Evolutionary conservation across 1,140 invertebrate genomes (phyloP).

Genomic region (Calephelis virginiensis): DNA sequence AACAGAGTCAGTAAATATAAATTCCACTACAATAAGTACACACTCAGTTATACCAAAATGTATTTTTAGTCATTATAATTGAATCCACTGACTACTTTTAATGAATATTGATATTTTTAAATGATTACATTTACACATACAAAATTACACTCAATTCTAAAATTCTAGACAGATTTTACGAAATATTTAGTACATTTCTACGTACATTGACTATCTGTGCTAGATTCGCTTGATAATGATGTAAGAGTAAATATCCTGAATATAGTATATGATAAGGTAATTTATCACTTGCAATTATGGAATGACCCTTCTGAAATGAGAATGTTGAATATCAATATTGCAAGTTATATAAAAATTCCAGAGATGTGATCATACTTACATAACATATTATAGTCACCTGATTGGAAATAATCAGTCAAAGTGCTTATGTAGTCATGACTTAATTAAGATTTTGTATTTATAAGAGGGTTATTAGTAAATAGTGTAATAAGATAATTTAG

Average conservation of each 20-base stretch:
- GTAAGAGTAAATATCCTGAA: constrained; percentile 7
- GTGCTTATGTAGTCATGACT: background rate
- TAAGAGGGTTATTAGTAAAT: background rate
- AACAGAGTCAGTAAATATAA: constrained; percentile 14
- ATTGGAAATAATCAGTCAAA: constrained; percentile 4
- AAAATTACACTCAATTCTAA: constrained; percentile 16
- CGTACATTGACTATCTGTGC: constrained; percentile 5
- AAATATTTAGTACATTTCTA: constrained; percentile 7
- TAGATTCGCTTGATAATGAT: background rate
- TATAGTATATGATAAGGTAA: constrained; percentile 4
- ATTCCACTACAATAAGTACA: constrained; percentile 15
- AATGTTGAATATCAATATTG: constrained; percentile 9
- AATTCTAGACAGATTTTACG: constrained; percentile 8
- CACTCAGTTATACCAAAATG: constrained; percentile 13
- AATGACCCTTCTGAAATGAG: constrained; percentile 12
- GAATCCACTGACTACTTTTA: constrained; percentile 21
- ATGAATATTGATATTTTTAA: constrained; percentile 8
- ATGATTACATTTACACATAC: constrained; percentile 20
- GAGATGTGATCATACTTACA: background rate
- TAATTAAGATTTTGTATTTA: background rate
- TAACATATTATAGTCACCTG: background rate
- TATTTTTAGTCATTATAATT: constrained; percentile 13
- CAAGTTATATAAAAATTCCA: constrained; percentile 6
- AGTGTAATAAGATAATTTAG: too few species aligned
- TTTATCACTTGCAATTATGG: constrained; percentile 16